phyloP scores from a whole-genome alignment of 2,797 vertebrate genomes.

The Simalia tracyae region DNA sequence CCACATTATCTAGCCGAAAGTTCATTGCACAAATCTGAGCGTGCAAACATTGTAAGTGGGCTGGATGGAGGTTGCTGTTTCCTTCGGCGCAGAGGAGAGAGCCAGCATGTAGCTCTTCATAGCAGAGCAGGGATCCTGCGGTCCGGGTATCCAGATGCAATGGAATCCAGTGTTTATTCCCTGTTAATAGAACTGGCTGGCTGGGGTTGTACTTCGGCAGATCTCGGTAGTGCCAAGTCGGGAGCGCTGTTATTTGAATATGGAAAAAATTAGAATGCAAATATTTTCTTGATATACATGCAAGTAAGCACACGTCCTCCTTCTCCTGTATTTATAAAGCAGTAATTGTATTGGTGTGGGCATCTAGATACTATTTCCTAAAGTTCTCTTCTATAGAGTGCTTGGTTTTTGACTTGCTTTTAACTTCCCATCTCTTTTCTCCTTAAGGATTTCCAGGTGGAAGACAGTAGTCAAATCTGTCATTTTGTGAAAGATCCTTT shows the following conservation, averaged over 20 bases:
- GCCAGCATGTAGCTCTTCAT: too few species aligned
- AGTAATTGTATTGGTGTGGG: too few species aligned
- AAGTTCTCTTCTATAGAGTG: background rate
- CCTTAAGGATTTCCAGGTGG: constrained; percentile 77
- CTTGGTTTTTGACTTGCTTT: background rate
- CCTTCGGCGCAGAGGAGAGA: too few species aligned
- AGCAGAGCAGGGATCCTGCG: too few species aligned
- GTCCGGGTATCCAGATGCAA: too few species aligned
- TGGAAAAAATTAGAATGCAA: too few species aligned
- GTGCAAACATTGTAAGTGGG: too few species aligned
- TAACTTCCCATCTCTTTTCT: constrained; percentile 20
- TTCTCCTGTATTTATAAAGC: background rate
- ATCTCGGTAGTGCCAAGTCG: too few species aligned
- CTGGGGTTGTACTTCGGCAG: background rate
- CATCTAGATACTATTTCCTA: too few species aligned
- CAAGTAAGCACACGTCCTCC: background rate
- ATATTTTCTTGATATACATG: background rate
- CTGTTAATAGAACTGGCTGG: background rate
- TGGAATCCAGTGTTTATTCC: too few species aligned
- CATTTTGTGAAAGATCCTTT: constrained; percentile 68
- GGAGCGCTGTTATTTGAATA: background rate
- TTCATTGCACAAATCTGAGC: background rate
- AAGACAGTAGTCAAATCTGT: constrained; percentile 68
- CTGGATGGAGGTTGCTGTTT: too few species aligned
- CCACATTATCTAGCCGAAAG: background rate